Evolutionary conservation across 2,797 vertebrate genomes (phyloP), one percentile per base, ranked within the genome.

Genomic region (Cynodonichthys magdalenae): DNA sequence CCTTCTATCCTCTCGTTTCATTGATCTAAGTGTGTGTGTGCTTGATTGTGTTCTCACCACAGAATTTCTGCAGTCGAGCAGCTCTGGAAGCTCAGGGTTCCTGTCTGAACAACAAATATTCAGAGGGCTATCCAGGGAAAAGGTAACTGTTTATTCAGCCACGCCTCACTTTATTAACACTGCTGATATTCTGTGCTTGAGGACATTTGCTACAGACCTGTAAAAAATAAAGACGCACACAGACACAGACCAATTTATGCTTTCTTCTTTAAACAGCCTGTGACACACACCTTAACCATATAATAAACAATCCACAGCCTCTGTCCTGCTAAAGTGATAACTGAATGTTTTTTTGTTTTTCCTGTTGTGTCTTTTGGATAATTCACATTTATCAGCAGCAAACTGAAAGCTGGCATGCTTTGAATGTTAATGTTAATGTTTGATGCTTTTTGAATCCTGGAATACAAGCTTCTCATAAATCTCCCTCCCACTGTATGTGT

Each of bases 31-130:
- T 71, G 71, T 61, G 60, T 78, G 53, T 75, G 46, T 74, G 71
- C 53, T 17, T 75, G 45, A 59, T 46, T 62, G 24, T 60, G 51
- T 75, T 72, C 48, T 71, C 24, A 31, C 55, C 6, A 46, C 90
- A 98, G 96, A 99, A 98, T 87, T 99, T 99, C 91, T 99, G 97
- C 90, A 98, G 96, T 83, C 94, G 94, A 59, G 97, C 97, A 0
- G 96, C 96, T 10, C 91, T 99, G 82, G 96, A 98, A 81, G 96
- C 96, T 59, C 92, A 93, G 71, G 97, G 97, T 68, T 98, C 97
- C 77, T 99, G 97, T 88, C 95, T 98, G 69, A 98, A 97, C 94
- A 99, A 98, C 93, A 99, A 98, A 84, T 99, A 97, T 87, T 98
- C 96, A 0, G 96, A 98, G 88, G 96, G 96, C 66, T 98, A 99